phyloP scores from a whole-genome alignment of 2,797 vertebrate species.

The Notamacropus eugenii region DNA sequence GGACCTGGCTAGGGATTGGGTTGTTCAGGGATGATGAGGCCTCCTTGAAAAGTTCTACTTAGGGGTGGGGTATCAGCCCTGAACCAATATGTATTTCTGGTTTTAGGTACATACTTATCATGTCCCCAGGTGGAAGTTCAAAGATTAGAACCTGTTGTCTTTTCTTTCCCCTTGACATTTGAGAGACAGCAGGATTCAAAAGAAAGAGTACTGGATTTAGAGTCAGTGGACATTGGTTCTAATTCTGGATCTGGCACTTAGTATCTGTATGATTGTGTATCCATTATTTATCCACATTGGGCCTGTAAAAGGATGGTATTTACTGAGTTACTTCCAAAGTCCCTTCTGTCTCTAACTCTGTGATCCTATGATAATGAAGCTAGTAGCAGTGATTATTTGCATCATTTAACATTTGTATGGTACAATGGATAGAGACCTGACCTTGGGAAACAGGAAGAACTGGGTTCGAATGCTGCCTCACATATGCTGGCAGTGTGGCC shows the following conservation, averaged over 20 bases:
- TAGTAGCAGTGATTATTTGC: background rate
- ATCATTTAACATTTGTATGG: background rate
- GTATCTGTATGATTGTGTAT: background rate
- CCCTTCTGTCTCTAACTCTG: background rate
- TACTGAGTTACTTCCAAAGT: background rate
- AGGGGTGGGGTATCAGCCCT: background rate
- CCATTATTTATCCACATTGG: background rate
- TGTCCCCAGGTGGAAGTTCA: background rate
- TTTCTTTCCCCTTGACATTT: background rate
- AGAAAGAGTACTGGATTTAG: too few relatives aligned
- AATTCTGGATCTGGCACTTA: background rate
- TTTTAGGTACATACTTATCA: background rate
- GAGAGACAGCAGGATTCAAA: background rate
- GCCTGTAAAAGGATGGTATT: background rate
- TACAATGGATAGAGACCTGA: background rate
- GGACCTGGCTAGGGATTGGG: background rate
- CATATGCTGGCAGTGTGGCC: background rate
- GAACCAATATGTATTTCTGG: background rate
- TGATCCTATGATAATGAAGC: background rate
- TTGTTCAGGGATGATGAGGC: background rate
- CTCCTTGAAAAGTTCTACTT: background rate
- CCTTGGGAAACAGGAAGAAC: background rate
- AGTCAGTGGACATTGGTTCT: background rate
- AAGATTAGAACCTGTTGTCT: background rate
- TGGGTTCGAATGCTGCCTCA: background rate